Percentiles rank a stretch among this genome's conserved stretches.
Evolutionary conservation across 2,888 invertebrate genomes (phyloP).

Genomic region (Mesorhabditis sp.): DNA sequence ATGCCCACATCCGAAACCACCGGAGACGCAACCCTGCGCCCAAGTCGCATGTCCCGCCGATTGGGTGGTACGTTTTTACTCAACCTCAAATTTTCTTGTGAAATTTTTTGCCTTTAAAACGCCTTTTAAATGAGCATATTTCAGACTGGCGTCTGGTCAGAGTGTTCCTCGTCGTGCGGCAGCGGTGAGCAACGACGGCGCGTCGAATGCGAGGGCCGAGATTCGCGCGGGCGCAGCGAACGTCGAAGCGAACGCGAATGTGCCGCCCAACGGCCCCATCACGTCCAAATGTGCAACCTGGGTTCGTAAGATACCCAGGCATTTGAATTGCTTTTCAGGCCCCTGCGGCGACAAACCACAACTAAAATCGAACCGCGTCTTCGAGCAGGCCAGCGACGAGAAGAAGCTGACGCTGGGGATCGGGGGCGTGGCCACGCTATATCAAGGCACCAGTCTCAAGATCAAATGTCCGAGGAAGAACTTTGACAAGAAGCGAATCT

Average conservation of each 20-base stretch:
- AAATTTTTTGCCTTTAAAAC: no score
- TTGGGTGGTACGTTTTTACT: slow-evolving; percentile 67
- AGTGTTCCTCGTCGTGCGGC: slow-evolving; percentile 88
- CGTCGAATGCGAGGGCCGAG: slow-evolving; percentile 80
- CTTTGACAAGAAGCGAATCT: slow-evolving; percentile 69
- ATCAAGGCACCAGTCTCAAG: slow-evolving; percentile 84
- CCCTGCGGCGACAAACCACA: slow-evolving; percentile 24
- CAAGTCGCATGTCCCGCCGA: slow-evolving; percentile 84
- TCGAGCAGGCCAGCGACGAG: slow-evolving; percentile 75
- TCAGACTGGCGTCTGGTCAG: slow-evolving; percentile 48
- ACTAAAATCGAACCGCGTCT: slow-evolving; percentile 60
- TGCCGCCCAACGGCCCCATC: slow-evolving; percentile 69
- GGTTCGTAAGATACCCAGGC: slow-evolving; percentile 18
- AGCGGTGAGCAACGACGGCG: slow-evolving; percentile 81
- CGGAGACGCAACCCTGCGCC: slow-evolving; percentile 73
- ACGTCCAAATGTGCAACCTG: slow-evolving; percentile 77
- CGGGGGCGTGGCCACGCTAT: slow-evolving; percentile 83
- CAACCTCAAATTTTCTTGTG: no score
- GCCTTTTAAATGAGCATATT: neutral
- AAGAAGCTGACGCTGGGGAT: slow-evolving; percentile 71
- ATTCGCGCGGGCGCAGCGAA: slow-evolving; percentile 74
- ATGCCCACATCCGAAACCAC: slow-evolving; percentile 72
- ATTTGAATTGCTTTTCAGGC: slow-evolving; percentile 13
- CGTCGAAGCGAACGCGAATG: slow-evolving; percentile 70
- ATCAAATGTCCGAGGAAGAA: slow-evolving; percentile 88